Evolutionary conservation across 2,113 vertebrate genomes (phyloP), one percentile per base, ranked within the genome.

Genomic region (Pterocles orientalis): DNA sequence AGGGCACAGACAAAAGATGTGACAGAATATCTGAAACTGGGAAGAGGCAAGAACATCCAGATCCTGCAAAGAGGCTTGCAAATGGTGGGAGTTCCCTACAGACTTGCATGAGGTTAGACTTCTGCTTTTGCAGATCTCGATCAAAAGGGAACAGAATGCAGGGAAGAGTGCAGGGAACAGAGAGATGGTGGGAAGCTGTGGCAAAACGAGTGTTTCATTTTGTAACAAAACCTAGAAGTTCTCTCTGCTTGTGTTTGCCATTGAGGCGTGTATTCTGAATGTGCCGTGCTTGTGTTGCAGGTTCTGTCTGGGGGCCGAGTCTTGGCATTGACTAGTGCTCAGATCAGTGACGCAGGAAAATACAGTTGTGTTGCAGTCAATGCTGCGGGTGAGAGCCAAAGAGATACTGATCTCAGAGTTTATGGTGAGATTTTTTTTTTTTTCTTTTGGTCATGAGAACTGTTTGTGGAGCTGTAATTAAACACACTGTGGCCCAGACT

Each of bases 301-400:
- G 98, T 99, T 82, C 96, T 99, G 65, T 99, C 98, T 4, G 98
- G 98, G 26, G 99, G 99, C 54, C 98, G 98, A 76, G 97, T 98
- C 62, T 96, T 99, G 84, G 98, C 98, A 7, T 68, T 99, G 92
- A 97, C 95, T 34, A 99, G 98, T 2, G 98, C 99, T 12, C 99
- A 99, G 90, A 98, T 99, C 66, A 98, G 98, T 70, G 99, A 99
- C 58, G 98, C 98, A 0, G 99, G 99, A 58, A 98, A 91, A 41
- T 99, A 98, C 90, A 99, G 98, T 14, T 99, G 99, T 62, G 99
- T 99, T 92, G 99, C 99, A 3, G 97, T 99, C 83, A 99, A 99
- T 4, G 99, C 99, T 24, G 99, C 99, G 4, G 99, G 99, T 20
- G 99, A 99, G 80, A 98, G 98, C 75, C 99, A 99, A 18, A 98